These are phyloP conservation scores for Alligator mississippiensis DNA, from an alignment of 2,113 vertebrate genomes.

Conservation along the genomic window DNA sequence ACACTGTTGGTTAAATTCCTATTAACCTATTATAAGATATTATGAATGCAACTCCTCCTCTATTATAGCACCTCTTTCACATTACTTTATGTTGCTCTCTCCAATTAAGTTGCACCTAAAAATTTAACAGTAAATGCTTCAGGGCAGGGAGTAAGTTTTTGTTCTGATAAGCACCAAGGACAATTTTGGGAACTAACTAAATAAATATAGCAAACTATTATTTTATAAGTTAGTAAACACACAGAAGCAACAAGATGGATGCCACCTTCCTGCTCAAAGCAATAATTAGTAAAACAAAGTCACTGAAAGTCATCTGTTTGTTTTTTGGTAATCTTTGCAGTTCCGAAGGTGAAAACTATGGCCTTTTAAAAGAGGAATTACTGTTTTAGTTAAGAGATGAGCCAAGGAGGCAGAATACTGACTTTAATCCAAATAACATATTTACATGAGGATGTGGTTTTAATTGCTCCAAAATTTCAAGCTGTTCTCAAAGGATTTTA, in stretches of 20 bases:
- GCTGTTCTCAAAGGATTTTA: neutral
- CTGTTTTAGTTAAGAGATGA: neutral
- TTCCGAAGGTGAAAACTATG: neutral
- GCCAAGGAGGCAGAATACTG: neutral
- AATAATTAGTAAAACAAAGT: neutral
- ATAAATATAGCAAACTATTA: rapidly evolving
- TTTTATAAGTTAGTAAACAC: neutral
- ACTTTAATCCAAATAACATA: neutral
- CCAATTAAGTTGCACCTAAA: rapidly evolving
- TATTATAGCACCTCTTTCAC: neutral
- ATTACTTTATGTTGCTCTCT: neutral
- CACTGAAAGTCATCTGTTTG: neutral
- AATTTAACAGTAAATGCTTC: rapidly evolving
- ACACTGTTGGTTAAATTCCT: neutral
- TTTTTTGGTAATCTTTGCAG: neutral
- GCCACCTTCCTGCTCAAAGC: neutral
- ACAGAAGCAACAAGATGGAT: rapidly evolving
- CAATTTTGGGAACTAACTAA: neutral
- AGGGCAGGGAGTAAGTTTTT: neutral
- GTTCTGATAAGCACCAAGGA: neutral
- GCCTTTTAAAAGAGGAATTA: neutral
- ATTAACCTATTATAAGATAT: neutral
- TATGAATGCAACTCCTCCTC: neutral
- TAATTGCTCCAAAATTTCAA: neutral
- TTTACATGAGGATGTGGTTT: neutral